A percentile compares a stretch with the other conserved stretches of the same genome.
Conservation (phyloP, 2,113 vertebrate species). For the Fregetta grallaria region DNA sequence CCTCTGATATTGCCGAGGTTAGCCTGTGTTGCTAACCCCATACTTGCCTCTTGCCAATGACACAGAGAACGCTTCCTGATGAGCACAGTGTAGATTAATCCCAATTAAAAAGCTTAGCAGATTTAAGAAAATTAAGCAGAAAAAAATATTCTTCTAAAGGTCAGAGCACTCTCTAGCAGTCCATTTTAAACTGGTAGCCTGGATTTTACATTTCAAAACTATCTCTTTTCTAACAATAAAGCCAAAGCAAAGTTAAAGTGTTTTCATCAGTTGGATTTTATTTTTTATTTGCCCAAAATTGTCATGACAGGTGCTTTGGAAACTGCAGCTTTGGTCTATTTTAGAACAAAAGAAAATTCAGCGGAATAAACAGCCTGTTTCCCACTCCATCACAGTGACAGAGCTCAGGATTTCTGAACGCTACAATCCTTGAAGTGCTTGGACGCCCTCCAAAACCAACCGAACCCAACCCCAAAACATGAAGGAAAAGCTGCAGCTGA, state of each 20-base stretch:
- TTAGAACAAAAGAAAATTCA: neutral
- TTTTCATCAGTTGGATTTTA: neutral
- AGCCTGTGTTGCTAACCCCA: neutral
- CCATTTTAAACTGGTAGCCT: neutral
- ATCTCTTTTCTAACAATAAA: neutral
- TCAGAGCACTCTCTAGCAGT: neutral
- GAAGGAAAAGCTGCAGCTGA: neutral
- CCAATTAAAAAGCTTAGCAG: neutral
- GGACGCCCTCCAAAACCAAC: neutral
- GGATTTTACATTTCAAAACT: neutral
- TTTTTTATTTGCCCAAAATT: too few relatives aligned
- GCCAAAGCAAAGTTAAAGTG: neutral
- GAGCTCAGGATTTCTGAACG: rapidly evolving
- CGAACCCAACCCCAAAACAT: neutral
- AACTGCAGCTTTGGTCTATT: neutral
- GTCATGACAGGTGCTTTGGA: neutral
- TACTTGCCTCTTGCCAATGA: too few relatives aligned
- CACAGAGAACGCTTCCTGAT: neutral
- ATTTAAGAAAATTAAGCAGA: neutral
- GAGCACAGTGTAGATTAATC: neutral
- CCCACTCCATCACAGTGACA: neutral
- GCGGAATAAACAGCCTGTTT: neutral
- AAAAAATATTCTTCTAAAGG: neutral
- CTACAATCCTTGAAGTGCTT: neutral
- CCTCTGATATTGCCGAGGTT: rapidly evolving